Evolutionary conservation across 1,140 invertebrate genomes (phyloP).

Genomic region (Rhopalosiphum padi): DNA sequence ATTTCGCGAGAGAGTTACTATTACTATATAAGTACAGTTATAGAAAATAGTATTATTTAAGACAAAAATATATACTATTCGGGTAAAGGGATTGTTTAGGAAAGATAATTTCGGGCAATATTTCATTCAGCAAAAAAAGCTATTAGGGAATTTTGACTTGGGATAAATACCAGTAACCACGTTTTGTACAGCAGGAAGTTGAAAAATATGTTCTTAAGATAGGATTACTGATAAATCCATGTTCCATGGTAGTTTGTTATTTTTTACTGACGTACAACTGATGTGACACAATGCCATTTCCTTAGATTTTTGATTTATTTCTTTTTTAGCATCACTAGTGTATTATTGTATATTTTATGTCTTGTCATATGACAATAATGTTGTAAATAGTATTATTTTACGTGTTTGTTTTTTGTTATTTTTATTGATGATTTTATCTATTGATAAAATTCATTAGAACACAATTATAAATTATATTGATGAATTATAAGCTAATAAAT

Average conservation of each 20-base stretch:
- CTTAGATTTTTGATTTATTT: neutral
- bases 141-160: neutral
- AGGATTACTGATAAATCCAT: neutral
- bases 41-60: neutral
- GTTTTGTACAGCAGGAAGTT: neutral
- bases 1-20: neutral
- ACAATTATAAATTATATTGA: neutral
- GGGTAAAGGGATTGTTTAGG: neutral
- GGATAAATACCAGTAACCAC: neutral
- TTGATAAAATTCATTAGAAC: neutral
- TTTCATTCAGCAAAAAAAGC: neutral
- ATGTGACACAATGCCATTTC: neutral
- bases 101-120: neutral
- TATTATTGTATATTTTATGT: neutral
- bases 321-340: neutral
- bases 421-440: neutral
- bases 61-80: neutral
- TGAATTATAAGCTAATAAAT: neutral
- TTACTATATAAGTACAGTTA: neutral
- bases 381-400: neutral
- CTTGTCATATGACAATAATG: neutral
- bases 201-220: neutral
- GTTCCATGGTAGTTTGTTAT: neutral
- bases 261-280: neutral
- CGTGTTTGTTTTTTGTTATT: neutral